A percentile compares a stretch with the other conserved stretches of the same genome.
These are phyloP conservation scores for Syrrhaptes paradoxus DNA, from an alignment of 2,113 vertebrate species.

Conservation along the genomic window DNA sequence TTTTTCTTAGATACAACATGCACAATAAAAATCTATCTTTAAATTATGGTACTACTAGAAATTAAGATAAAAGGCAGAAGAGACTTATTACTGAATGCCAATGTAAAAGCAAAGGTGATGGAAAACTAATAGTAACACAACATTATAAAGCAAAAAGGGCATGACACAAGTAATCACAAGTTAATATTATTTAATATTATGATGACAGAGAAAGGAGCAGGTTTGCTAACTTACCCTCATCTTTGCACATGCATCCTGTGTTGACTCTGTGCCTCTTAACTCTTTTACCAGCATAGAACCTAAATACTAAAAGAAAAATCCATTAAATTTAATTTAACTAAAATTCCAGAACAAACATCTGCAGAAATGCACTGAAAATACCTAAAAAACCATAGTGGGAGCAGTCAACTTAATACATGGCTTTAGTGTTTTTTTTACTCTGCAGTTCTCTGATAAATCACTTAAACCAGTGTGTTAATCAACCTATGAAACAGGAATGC, in stretches of 20 bases:
- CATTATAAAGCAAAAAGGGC: background rate
- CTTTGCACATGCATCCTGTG: conserved; percentile 97
- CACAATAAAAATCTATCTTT: background rate
- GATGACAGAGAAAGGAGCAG: background rate
- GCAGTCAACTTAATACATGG: background rate
- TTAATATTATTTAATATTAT: background rate
- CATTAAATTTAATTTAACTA: background rate
- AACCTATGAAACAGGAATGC: conserved; percentile 15
- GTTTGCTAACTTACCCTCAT: conserved; percentile 91
- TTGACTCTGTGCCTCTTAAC: conserved; percentile 96
- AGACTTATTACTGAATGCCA: background rate
- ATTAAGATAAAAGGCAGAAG: background rate
- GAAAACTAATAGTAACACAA: background rate
- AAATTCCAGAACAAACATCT: background rate
- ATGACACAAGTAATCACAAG: background rate
- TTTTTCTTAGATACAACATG: background rate
- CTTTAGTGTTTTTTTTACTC: background rate
- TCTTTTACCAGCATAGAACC: conserved; percentile 99
- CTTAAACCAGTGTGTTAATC: background rate
- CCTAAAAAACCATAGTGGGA: background rate
- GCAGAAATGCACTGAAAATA: background rate
- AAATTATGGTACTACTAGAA: background rate
- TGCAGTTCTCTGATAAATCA: background rate
- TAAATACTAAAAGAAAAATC: conserved; percentile 88
- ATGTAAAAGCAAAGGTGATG: background rate